These are phyloP conservation scores for Perognathus longimembris DNA, from an alignment of 2,113 vertebrate species.

Conservation along the genomic window DNA sequence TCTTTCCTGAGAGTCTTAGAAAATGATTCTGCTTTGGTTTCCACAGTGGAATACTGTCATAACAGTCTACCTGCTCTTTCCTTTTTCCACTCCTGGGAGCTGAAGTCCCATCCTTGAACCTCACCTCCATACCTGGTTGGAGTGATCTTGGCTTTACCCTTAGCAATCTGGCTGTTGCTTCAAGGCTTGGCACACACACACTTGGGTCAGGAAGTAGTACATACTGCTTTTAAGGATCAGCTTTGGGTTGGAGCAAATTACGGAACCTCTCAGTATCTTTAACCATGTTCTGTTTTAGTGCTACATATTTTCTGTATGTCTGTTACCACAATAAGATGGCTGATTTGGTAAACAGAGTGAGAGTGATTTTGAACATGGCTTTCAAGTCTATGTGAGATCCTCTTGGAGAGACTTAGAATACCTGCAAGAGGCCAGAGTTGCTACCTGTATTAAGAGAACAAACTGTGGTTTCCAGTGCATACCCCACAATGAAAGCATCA, in stretches of 20 bases:
- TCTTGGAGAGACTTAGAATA: neutral
- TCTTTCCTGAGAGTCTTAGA: neutral
- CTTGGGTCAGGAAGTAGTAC: neutral
- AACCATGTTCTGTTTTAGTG: conserved; percentile 22
- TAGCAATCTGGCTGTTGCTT: neutral
- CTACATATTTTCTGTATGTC: neutral
- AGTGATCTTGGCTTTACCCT: neutral
- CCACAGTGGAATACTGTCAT: neutral
- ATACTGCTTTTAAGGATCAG: neutral
- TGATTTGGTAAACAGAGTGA: neutral
- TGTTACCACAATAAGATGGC: neutral
- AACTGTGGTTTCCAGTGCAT: neutral
- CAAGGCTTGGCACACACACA: too few species aligned
- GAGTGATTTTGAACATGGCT: neutral
- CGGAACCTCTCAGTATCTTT: neutral
- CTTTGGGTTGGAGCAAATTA: neutral
- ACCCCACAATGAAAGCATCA: neutral
- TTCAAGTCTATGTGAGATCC: neutral
- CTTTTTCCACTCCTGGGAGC: neutral
- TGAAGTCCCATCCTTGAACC: neutral
- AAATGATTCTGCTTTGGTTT: neutral
- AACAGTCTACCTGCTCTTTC: too few species aligned
- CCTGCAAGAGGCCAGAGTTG: neutral
- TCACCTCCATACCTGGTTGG: neutral
- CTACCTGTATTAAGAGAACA: neutral